These are phyloP conservation scores for Pimpla rufipes DNA, from an alignment of 2,888 invertebrate species.

Conservation along the genomic window DNA sequence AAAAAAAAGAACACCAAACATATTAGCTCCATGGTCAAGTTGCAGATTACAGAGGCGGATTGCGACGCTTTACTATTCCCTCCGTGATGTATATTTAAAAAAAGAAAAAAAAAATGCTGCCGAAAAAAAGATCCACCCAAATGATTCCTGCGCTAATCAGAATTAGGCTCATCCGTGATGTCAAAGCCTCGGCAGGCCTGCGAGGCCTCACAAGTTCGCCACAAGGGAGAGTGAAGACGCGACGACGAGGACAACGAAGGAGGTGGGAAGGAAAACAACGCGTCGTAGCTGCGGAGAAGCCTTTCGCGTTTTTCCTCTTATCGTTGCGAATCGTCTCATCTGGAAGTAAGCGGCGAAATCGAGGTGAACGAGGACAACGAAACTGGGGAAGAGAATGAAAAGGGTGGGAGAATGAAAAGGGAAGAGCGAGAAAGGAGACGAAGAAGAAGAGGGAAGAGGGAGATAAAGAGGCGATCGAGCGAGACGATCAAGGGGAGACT, in stretches of 20 bases:
- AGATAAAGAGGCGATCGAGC: constrained; percentile 49
- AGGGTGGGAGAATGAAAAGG: constrained; percentile 18
- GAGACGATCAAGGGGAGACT: constrained; percentile 70
- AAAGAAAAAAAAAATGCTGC: not conserved
- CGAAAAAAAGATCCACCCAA: not conserved
- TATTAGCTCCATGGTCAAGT: too few relatives aligned
- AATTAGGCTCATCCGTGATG: constrained; percentile 50
- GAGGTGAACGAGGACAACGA: constrained; percentile 51
- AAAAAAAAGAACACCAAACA: too few relatives aligned
- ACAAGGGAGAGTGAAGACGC: constrained; percentile 9
- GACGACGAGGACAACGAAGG: not conserved
- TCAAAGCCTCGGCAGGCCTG: constrained; percentile 16
- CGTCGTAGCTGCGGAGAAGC: constrained; percentile 49
- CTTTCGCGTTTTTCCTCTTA: constrained; percentile 56
- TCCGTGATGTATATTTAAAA: too few relatives aligned
- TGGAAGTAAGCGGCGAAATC: constrained; percentile 63
- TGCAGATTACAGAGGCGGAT: too few relatives aligned
- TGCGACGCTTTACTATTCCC: too few relatives aligned
- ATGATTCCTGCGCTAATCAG: constrained; percentile 35
- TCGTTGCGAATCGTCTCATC: constrained; percentile 53
- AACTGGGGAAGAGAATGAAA: constrained; percentile 29
- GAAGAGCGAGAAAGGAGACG: constrained; percentile 9
- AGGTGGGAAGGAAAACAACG: constrained; percentile 3
- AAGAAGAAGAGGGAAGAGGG: constrained; percentile 23
- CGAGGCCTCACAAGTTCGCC: constrained; percentile 63